Conservation (phyloP, 2,113 vertebrate genomes). For the Syngnathus floridae region DNA sequence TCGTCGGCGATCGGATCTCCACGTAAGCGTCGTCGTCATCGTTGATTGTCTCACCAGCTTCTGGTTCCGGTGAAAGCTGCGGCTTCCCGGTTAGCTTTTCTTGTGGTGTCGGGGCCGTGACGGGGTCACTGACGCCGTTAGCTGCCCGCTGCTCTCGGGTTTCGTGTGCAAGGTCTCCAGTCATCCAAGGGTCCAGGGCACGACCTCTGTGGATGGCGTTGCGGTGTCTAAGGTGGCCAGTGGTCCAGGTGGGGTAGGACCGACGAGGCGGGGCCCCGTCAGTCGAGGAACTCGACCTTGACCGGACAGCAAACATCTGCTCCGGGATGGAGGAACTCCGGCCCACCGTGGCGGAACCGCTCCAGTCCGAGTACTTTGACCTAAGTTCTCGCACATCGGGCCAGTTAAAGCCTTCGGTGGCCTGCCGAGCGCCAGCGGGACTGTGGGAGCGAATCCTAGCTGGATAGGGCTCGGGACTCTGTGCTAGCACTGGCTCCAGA, state of each 20-base stretch:
- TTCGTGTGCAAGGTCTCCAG: slow-evolving; percentile 6
- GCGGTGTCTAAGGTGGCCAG: neutral
- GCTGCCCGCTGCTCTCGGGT: slow-evolving; percentile 21
- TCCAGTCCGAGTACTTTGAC: slow-evolving; percentile 66
- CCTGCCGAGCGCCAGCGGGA: slow-evolving; percentile 62
- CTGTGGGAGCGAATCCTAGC: slow-evolving; percentile 40
- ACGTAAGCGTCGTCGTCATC: slow-evolving; percentile 46
- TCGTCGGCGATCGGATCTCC: slow-evolving; percentile 73
- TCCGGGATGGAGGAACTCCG: slow-evolving; percentile 60
- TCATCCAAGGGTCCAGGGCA: slow-evolving; percentile 54
- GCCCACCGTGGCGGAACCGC: neutral
- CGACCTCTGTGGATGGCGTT: slow-evolving; percentile 42
- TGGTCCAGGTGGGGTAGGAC: neutral
- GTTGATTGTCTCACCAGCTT: neutral
- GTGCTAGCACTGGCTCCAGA: slow-evolving; percentile 11
- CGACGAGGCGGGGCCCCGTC: neutral
- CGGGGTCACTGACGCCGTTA: slow-evolving; percentile 17
- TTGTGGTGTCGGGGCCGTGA: slow-evolving; percentile 66
- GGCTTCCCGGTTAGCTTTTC: slow-evolving; percentile 51
- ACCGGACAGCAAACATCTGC: slow-evolving; percentile 41
- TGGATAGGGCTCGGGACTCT: neutral
- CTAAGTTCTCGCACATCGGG: slow-evolving; percentile 80
- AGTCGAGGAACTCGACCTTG: slow-evolving; percentile 45
- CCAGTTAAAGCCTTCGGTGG: slow-evolving; percentile 76
- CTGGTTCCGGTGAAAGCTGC: slow-evolving; percentile 38